These are phyloP conservation scores for Oxystoma pomonae DNA, from an alignment of 2,888 invertebrate species.

Conservation along the genomic window DNA sequence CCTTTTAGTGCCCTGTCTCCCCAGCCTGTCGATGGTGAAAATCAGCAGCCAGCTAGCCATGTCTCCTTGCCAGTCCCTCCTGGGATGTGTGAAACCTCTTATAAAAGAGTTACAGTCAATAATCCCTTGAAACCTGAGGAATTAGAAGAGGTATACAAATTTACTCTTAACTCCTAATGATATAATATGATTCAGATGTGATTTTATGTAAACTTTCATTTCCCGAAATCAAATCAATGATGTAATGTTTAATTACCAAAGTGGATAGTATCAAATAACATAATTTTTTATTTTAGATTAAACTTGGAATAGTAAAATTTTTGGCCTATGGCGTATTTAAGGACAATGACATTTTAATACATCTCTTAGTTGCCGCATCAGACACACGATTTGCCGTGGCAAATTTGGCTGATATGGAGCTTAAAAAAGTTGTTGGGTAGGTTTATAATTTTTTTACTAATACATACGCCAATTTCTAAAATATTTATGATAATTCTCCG, in stretches of 20 bases:
- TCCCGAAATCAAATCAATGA: too few relatives aligned
- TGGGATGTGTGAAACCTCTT: slow-evolving; percentile 72
- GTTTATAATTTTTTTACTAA: slow-evolving; percentile 17
- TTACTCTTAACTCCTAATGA: too few relatives aligned
- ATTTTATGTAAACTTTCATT: too few relatives aligned
- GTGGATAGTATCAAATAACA: too few relatives aligned
- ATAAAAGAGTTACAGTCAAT: slow-evolving; percentile 70
- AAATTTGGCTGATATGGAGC: slow-evolving; percentile 78
- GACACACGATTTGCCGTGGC: slow-evolving; percentile 88
- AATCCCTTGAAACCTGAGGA: slow-evolving; percentile 71
- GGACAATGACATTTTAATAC: slow-evolving; percentile 68
- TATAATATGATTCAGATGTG: not conserved
- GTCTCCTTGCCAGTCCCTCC: slow-evolving; percentile 59
- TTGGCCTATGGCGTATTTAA: slow-evolving; percentile 73
- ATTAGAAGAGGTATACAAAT: slow-evolving; percentile 64
- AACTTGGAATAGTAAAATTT: slow-evolving; percentile 78
- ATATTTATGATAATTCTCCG: too few relatives aligned
- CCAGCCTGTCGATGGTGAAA: slow-evolving; percentile 31
- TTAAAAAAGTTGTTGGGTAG: slow-evolving; percentile 73
- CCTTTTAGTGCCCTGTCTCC: slow-evolving; percentile 39
- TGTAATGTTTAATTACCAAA: too few relatives aligned
- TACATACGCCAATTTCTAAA: too few relatives aligned
- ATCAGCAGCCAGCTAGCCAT: slow-evolving; percentile 27
- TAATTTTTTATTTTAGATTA: slow-evolving; percentile 57
- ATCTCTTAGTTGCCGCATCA: slow-evolving; percentile 80